These are phyloP conservation scores for Caenorhabditis auriculariae DNA, from an alignment of 2,888 invertebrate species.

Conservation along the genomic window DNA sequence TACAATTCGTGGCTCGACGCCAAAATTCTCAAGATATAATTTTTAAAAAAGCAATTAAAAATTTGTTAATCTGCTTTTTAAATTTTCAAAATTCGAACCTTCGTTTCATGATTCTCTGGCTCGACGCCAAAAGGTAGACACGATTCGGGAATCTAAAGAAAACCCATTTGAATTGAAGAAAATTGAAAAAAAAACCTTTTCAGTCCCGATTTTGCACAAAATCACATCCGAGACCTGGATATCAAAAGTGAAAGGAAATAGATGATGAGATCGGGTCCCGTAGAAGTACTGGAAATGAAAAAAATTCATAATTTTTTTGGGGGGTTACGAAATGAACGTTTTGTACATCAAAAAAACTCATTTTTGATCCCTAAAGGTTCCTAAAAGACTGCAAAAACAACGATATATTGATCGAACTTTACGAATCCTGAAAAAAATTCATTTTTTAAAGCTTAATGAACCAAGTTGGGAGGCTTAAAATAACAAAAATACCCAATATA, in stretches of 20 bases:
- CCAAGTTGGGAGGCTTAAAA: too few species aligned
- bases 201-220: slow-evolving; percentile 66
- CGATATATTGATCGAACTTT: too few species aligned
- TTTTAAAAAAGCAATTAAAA: background rate
- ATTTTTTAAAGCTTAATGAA: too few species aligned
- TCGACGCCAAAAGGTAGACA: slow-evolving; percentile 96
- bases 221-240: slow-evolving; percentile 85
- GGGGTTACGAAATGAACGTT: background rate
- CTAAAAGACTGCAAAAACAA: too few species aligned
- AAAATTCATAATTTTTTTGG: background rate
- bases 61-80: background rate
- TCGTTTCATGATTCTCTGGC: slow-evolving; percentile 72
- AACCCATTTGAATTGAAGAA: background rate
- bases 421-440: too few species aligned
- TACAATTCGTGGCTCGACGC: too few species aligned
- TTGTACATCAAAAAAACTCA: background rate
- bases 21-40: too few species aligned
- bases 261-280: slow-evolving; percentile 82
- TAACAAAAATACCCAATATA: too few species aligned
- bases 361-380: too few species aligned
- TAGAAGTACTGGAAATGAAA: slow-evolving; percentile 96
- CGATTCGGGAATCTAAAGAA: slow-evolving; percentile 75
- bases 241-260: slow-evolving; percentile 70
- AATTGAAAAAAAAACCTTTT: slow-evolving; percentile 71
- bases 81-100: slow-evolving; percentile 21